Evolutionary conservation across 2,113 vertebrate species (phyloP).

Genomic region (Carassius gibelio): DNA sequence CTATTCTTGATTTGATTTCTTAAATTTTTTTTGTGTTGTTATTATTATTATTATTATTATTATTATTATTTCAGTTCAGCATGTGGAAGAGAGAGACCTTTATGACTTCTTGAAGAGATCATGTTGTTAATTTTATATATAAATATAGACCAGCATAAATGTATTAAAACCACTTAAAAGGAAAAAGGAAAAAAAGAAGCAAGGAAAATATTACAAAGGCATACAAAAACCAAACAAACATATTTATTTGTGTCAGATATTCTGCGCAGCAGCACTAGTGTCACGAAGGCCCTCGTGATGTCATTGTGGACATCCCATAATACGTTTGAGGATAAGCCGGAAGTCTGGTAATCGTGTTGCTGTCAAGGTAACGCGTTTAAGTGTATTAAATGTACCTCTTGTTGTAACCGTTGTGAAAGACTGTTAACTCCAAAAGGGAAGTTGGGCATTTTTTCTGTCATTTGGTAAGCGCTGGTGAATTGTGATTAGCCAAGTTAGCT

Average conservation of each 20-base stretch:
- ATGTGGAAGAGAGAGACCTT: neutral
- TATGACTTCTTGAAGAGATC: neutral
- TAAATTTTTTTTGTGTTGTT: too few species aligned
- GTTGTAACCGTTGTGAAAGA: too few species aligned
- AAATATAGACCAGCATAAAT: neutral
- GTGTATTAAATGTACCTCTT: neutral
- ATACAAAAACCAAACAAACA: neutral
- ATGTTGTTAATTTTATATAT: neutral
- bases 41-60: too few species aligned
- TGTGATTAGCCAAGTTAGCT: neutral
- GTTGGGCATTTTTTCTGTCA: neutral
- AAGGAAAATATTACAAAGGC: neutral
- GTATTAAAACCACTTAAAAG: neutral
- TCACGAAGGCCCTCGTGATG: conserved; percentile 7
- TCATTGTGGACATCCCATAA: conserved; percentile 19
- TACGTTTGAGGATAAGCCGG: neutral
- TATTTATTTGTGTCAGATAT: neutral
- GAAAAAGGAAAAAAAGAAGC: neutral
- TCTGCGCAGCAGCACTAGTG: neutral
- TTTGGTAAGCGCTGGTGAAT: conserved; percentile 3
- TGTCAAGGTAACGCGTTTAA: neutral
- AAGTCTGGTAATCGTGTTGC: neutral
- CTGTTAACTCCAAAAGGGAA: neutral
- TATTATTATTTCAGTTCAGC: neutral
- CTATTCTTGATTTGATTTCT: neutral